phyloP scores from a whole-genome alignment of 2,888 invertebrate species.

The Trachelus stipa region DNA sequence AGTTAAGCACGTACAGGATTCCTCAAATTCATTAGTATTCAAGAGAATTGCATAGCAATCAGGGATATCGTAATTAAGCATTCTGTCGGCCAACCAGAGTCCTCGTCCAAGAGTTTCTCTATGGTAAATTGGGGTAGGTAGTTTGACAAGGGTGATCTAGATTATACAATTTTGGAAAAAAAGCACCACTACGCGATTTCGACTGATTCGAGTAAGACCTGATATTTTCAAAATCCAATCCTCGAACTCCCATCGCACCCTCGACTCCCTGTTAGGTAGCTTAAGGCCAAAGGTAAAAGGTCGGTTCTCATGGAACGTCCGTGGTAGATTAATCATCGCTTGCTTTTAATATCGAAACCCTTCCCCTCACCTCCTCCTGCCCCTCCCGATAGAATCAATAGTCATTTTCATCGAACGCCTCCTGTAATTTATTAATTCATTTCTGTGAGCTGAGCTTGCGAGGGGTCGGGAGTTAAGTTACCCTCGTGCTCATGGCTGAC shows the following conservation, averaged over 20 bases:
- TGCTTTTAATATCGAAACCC: conserved; percentile 50
- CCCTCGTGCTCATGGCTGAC: conserved; percentile 15
- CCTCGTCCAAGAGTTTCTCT: not conserved
- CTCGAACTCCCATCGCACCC: not conserved
- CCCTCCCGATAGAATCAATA: conserved; percentile 32
- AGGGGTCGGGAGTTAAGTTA: conserved; percentile 4
- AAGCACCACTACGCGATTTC: not conserved
- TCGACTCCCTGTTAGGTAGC: not conserved
- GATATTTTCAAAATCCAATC: not conserved
- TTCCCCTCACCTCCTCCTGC: not conserved
- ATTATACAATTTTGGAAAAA: not conserved
- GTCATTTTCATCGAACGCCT: conserved; percentile 17
- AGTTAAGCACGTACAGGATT: not conserved
- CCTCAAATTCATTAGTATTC: not conserved
- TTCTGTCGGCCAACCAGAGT: not conserved
- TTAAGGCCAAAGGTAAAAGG: not conserved
- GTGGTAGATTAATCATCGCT: conserved; percentile 51
- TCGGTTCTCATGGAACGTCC: not conserved
- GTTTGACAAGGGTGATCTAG: not conserved
- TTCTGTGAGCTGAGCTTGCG: conserved; percentile 26
- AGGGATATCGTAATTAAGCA: not conserved
- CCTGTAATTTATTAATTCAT: conserved; percentile 54
- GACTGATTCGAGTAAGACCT: not conserved
- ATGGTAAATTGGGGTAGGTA: not conserved
- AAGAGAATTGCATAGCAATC: not conserved